Evolutionary conservation across 2,888 invertebrate genomes (phyloP).

Genomic region (Phragmatobia fuliginosa): DNA sequence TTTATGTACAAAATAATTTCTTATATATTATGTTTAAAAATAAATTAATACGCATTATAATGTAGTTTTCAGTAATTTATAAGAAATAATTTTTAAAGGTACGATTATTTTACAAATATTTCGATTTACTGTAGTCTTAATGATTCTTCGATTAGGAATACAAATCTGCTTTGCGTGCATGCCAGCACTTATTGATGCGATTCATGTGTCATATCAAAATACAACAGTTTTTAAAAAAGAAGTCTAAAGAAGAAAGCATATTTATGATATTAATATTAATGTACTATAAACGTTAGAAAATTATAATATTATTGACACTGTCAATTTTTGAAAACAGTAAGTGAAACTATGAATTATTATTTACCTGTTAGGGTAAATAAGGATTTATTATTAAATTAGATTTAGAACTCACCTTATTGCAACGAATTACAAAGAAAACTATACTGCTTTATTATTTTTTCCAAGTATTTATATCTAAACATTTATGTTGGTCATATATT

Average conservation of each 20-base stretch:
- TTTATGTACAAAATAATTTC: no score
- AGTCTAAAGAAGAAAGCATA: no score
- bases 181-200: neutral
- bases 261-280: neutral
- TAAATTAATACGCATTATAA: neutral
- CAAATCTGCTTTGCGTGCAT: neutral
- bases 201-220: neutral
- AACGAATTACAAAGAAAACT: constrained; percentile 37
- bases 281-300: neutral
- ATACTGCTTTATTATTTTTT: constrained; percentile 15
- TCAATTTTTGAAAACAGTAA: no score
- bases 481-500: constrained; percentile 32
- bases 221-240: no score
- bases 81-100: no score
- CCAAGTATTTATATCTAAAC: constrained; percentile 45
- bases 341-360: no score
- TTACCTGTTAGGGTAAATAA: no score
- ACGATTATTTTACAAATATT: neutral
- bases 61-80: neutral
- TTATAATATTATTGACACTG: no score
- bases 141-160: neutral
- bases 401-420: constrained; percentile 39
- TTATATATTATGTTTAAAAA: no score
- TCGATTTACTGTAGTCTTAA: neutral
- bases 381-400: no score